Evolutionary conservation across 2,888 invertebrate species (phyloP).

Genomic region (Phyllotreta cruciferae): DNA sequence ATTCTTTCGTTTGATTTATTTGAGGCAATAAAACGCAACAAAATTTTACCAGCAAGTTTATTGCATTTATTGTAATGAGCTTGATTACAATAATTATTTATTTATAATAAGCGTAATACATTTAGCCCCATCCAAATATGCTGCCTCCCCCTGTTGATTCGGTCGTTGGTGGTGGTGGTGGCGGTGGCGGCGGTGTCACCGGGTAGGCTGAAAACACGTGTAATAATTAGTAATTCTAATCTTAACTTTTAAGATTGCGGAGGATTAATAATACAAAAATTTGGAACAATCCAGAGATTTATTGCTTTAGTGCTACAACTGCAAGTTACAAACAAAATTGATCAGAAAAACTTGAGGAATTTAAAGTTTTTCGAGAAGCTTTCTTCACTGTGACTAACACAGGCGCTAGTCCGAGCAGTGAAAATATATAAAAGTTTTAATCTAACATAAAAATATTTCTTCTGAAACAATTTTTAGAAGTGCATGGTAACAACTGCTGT

Average conservation of each 20-base stretch:
- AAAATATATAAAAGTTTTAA: neutral
- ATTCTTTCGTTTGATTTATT: too few species aligned
- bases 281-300: neutral
- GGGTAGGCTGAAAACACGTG: conserved; percentile 6
- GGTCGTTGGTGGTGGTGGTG: conserved; percentile 8
- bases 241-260: too few species aligned
- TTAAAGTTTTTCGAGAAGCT: conserved; percentile 1
- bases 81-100: neutral
- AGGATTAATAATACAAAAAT: conserved; percentile 2
- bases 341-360: neutral
- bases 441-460: neutral
- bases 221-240: neutral
- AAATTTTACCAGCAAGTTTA: too few species aligned
- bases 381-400: too few species aligned
- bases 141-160: neutral
- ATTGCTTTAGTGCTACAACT: conserved; percentile 5
- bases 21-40: too few species aligned
- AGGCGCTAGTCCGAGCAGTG: too few species aligned
- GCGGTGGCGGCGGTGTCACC: conserved; percentile 7
- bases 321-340: conserved; percentile 1
- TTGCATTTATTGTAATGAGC: neutral
- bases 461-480: conserved; percentile 7
- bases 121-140: conserved; percentile 6
- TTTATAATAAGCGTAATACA: neutral
- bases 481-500: neutral